phyloP scores from a whole-genome alignment of 2,888 invertebrate genomes.

The Cephalotes varians region DNA sequence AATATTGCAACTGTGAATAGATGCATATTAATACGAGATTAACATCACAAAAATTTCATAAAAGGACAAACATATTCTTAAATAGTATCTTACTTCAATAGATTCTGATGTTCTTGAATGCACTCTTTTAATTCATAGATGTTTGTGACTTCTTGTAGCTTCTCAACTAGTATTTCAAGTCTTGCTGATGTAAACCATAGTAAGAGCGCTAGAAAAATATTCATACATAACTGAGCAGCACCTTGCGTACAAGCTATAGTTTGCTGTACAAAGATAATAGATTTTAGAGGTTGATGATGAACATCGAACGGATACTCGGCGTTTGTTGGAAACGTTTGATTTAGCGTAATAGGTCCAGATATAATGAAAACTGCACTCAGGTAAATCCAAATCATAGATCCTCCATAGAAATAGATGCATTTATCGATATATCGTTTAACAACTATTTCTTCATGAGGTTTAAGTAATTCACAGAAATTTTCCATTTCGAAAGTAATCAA shows the following conservation, averaged over 20 bases:
- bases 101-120: conserved; percentile 26
- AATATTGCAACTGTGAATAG: too few species aligned
- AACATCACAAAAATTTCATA: too few species aligned
- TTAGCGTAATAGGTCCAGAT: conserved; percentile 70
- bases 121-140: background rate
- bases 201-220: conserved; percentile 72
- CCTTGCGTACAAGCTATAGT: conserved; percentile 61
- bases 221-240: conserved; percentile 68
- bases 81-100: background rate
- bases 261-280: conserved; percentile 72
- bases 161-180: conserved; percentile 70
- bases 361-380: conserved; percentile 67
- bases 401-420: conserved; percentile 75
- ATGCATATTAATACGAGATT: too few species aligned
- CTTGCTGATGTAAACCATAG: conserved; percentile 74
- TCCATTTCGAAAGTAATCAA: conserved; percentile 32
- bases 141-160: conserved; percentile 50
- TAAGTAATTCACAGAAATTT: conserved; percentile 50
- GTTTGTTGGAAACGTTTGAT: conserved; percentile 74
- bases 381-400: conserved; percentile 63
- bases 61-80: too few species aligned
- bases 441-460: conserved; percentile 63
- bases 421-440: conserved; percentile 73
- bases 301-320: conserved; percentile 78
- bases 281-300: conserved; percentile 55